Evolutionary conservation across 2,888 invertebrate genomes (phyloP).

Genomic region (Hipparchia sbordonii): DNA sequence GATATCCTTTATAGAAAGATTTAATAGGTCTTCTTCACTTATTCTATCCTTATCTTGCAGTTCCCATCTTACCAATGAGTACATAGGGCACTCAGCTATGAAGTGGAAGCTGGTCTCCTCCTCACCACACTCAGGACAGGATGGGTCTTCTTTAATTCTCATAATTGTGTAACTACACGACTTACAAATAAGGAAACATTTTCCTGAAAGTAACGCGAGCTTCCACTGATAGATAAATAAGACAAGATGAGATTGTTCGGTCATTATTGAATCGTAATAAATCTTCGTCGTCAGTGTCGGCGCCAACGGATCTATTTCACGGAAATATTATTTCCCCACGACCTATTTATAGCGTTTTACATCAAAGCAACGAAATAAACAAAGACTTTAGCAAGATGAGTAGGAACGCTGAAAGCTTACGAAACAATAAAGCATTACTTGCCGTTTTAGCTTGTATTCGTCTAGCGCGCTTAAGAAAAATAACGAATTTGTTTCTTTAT

Average conservation of each 20-base stretch:
- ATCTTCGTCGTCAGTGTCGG: slow-evolving; percentile 69
- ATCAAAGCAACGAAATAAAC: slow-evolving; percentile 21
- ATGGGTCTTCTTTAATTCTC: too few relatives aligned
- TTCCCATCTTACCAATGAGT: too few relatives aligned
- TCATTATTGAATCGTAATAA: slow-evolving; percentile 63
- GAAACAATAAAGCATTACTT: slow-evolving; percentile 12
- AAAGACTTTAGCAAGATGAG: slow-evolving; percentile 17
- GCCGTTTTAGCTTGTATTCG: background rate
- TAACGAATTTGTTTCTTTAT: background rate
- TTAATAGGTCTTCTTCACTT: too few relatives aligned
- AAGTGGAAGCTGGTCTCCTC: too few relatives aligned
- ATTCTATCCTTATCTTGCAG: too few relatives aligned
- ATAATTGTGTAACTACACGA: background rate
- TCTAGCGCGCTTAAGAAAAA: background rate
- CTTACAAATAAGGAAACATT: background rate
- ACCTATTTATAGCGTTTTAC: slow-evolving; percentile 24
- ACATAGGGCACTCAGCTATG: too few relatives aligned
- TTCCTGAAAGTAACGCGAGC: slow-evolving; percentile 6
- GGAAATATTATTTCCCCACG: slow-evolving; percentile 25
- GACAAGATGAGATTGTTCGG: slow-evolving; percentile 34
- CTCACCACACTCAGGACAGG: too few relatives aligned
- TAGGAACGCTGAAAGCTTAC: slow-evolving; percentile 11
- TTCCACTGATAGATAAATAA: slow-evolving; percentile 15
- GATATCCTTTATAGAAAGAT: too few relatives aligned
- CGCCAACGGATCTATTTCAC: slow-evolving; percentile 59